A percentile compares a stretch with the other conserved stretches of the same genome.
phyloP scores from a whole-genome alignment of 2,113 vertebrate genomes.

The Suncus etruscus region DNA sequence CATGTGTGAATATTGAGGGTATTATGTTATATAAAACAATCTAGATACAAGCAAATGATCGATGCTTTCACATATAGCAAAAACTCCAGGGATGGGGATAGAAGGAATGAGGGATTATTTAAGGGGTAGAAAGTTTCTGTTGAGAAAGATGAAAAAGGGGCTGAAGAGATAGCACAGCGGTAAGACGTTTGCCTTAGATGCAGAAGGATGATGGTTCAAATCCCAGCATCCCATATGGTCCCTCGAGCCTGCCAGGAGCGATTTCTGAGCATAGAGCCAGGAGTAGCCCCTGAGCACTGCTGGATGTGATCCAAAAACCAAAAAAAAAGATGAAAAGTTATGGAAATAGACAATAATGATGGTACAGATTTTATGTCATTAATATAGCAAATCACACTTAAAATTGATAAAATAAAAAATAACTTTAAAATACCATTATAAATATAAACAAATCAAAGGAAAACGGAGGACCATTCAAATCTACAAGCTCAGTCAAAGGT shows the following conservation, averaged over 20 bases:
- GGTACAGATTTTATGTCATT: neutral
- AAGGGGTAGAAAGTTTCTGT: neutral
- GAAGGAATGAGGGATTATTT: neutral
- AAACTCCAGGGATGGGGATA: neutral
- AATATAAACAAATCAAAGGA: neutral
- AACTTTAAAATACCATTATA: neutral
- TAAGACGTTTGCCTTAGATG: no score
- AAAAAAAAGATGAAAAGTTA: neutral
- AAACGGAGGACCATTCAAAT: neutral
- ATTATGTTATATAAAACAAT: conserved; percentile 10
- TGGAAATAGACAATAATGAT: neutral
- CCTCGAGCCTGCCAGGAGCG: no score
- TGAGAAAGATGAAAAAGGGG: neutral
- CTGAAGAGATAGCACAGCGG: no score
- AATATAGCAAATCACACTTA: no score
- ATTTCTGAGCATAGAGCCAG: no score
- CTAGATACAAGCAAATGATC: neutral
- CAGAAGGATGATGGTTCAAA: no score
- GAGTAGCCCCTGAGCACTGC: no score
- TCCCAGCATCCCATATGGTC: no score
- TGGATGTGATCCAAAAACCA: no score
- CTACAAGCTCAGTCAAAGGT: neutral
- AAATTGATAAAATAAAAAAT: neutral
- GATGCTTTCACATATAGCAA: neutral
- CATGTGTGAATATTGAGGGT: neutral